phyloP scores from a whole-genome alignment of 1,140 invertebrate species.

The Battus philenor region DNA sequence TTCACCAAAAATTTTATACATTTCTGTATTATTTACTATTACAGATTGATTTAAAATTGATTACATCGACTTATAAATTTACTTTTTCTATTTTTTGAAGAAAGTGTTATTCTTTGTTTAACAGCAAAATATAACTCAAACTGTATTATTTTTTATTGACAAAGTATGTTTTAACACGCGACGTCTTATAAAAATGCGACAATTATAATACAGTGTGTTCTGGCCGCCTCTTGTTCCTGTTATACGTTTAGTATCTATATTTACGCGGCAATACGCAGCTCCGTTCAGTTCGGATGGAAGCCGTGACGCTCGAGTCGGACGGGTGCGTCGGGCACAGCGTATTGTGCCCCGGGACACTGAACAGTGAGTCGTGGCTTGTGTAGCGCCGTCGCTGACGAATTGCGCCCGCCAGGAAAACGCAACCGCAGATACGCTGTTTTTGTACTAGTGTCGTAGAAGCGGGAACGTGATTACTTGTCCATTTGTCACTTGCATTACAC shows the following conservation, averaged over 20 bases:
- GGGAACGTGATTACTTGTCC: slow-evolving; percentile 26
- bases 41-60: no score
- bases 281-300: slow-evolving; percentile 54
- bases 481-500: slow-evolving; percentile 22
- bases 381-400: slow-evolving; percentile 23
- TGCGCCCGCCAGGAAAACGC: slow-evolving; percentile 33
- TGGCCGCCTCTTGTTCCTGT: slow-evolving; percentile 58
- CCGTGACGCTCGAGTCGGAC: slow-evolving; percentile 37
- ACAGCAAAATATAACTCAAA: no score
- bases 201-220: slow-evolving; percentile 39
- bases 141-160: no score
- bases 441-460: slow-evolving; percentile 32
- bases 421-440: slow-evolving; percentile 28
- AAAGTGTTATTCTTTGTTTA: no score
- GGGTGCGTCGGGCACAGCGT: slow-evolving; percentile 30
- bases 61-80: no score
- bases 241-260: slow-evolving; percentile 64
- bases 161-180: no score
- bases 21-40: no score
- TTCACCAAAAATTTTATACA: no score
- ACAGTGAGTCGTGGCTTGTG: slow-evolving; percentile 21
- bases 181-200: no score
- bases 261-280: slow-evolving; percentile 53
- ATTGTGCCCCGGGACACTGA: slow-evolving; percentile 32
- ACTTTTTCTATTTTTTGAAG: no score